Evolutionary conservation across 1,140 invertebrate species (phyloP), one percentile per base, ranked within the genome.

Genomic region (Nixonia krombeini): DNA sequence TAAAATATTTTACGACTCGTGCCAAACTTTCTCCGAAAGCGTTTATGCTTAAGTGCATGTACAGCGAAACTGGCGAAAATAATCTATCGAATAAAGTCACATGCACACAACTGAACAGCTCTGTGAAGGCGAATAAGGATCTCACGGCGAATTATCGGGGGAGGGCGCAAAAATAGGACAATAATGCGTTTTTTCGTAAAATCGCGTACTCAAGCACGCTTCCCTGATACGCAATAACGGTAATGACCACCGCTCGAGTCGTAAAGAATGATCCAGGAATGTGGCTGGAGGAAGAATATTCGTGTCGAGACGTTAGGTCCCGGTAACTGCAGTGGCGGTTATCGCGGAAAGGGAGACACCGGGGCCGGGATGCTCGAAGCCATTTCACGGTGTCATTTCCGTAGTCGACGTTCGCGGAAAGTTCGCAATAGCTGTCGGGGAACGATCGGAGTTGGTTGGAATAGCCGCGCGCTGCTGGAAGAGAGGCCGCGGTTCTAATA

Each of bases 351-450:
- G 50, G 51, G 56, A 40, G 28, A 26, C 38, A 21, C 31, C 18
- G 58, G 53, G 41, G 49, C 49, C 13, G 6, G 33, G 37, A 35
- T 50, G 59, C 59, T 49, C 44, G 51, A 23, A 49, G 59, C 59
- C 51, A 63, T 63, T 63, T 63, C 59, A 63, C 59, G 51, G 59
- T 63, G 59, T 63, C 59, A 63, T 63, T 63, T 63, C 51, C 59
- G 59, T 16, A 55, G 59, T 42, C 33, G 52, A 50, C 37, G 31
- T 63, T 63, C 38, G 47, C 44, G 59, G 44, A 55, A 63, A 53
- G 59, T 55, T 55, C 37, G 37, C 51, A 44, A 56, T 46, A 51
- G 51, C 51, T 38, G 59, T 51, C 7, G 38, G 51, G 51, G 28
- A 50, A 18, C 18, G 45, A 33, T 21, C 21, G 21, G 21, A 21